Conservation (phyloP, 2,113 vertebrate genomes). For the Ibidorhyncha struthersii region DNA sequence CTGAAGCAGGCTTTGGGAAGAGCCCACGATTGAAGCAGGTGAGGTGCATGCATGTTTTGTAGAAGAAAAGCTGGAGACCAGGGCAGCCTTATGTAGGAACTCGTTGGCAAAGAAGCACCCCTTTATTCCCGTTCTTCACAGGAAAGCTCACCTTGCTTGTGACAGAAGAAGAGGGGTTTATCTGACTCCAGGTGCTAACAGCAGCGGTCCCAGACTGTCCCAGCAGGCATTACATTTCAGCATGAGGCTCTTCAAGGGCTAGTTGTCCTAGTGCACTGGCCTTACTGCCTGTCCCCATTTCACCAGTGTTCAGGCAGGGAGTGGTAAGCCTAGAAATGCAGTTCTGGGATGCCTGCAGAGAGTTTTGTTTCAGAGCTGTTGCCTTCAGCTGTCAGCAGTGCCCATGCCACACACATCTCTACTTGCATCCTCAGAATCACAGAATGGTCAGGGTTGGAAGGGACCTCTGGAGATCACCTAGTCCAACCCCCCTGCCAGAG, state of each 20-base stretch:
- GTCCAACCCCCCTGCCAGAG: no score
- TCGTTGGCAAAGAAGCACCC: accelerated
- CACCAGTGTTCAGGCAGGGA: background rate
- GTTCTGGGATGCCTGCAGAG: no score
- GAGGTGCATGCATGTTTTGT: background rate
- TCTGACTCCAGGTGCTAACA: background rate
- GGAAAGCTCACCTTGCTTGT: background rate
- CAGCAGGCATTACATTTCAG: background rate
- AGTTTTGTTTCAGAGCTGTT: background rate
- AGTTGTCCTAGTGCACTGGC: no score
- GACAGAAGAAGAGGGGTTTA: background rate
- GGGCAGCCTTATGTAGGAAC: background rate
- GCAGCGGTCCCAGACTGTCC: background rate
- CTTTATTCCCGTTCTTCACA: background rate
- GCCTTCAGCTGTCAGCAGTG: background rate
- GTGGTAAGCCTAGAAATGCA: accelerated
- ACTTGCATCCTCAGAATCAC: background rate
- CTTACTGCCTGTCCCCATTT: background rate
- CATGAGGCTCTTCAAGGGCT: no score
- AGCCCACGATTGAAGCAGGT: background rate
- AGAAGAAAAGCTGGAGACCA: background rate
- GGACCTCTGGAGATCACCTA: no score
- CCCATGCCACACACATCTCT: accelerated
- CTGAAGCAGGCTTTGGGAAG: background rate
- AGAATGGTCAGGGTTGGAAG: no score